Conservation (phyloP, 2,888 invertebrate species). For the Chirona hameri region DNA sequence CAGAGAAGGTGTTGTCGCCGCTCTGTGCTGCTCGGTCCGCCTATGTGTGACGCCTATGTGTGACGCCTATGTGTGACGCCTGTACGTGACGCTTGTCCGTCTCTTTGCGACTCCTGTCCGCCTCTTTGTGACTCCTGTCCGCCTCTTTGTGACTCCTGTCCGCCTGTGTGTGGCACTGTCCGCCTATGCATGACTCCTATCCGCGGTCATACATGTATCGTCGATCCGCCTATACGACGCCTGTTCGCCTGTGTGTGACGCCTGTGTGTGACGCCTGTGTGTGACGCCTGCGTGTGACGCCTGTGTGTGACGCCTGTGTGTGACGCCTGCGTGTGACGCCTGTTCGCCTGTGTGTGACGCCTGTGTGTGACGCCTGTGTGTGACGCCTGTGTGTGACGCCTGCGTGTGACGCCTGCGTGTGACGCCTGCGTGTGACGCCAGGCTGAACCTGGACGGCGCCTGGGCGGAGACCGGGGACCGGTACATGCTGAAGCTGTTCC, state of each 20-base stretch:
- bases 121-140: neutral
- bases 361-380: neutral
- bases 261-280: neutral
- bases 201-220: too few species aligned
- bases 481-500: conserved; percentile 95
- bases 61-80: too few species aligned
- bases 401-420: neutral
- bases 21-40: too few species aligned
- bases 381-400: neutral
- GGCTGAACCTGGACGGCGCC: conserved; percentile 79
- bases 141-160: neutral
- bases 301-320: neutral
- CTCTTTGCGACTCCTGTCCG: neutral
- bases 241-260: too few species aligned
- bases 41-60: too few species aligned
- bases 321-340: neutral
- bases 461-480: conserved; percentile 99
- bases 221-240: too few species aligned
- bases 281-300: neutral
- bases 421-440: neutral
- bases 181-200: neutral
- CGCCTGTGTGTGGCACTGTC: too few species aligned
- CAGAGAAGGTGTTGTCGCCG: too few species aligned
- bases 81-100: neutral
- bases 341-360: neutral